Conservation (phyloP, 1,140 invertebrate species). For the Lepidurus arcticus region DNA sequence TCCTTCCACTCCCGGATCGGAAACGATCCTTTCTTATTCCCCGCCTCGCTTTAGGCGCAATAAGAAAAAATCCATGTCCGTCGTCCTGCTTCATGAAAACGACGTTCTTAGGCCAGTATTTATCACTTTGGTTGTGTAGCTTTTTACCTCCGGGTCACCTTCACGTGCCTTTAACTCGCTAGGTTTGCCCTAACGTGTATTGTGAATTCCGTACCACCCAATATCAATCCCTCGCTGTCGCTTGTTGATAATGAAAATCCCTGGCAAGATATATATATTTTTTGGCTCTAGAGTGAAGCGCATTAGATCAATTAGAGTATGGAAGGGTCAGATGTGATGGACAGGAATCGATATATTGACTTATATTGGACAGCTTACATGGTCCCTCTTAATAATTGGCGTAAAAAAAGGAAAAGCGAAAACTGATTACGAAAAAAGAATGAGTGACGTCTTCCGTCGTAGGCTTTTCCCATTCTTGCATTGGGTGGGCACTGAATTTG, state of each 20-base stretch:
- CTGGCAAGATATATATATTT: not conserved
- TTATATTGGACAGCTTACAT: conserved; percentile 11
- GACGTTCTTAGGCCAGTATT: too few species aligned
- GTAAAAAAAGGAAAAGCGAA: not conserved
- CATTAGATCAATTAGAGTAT: not conserved
- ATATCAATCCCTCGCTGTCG: too few species aligned
- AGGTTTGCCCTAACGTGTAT: too few species aligned
- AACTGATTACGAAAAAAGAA: conserved; percentile 2
- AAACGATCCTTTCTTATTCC: too few species aligned
- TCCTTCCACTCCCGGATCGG: too few species aligned
- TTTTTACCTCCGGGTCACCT: too few species aligned
- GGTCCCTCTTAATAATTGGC: conserved; percentile 2
- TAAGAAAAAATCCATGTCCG: too few species aligned
- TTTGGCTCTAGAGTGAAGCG: not conserved
- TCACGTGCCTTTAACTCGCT: too few species aligned
- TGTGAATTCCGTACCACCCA: too few species aligned
- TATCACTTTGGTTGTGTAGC: too few species aligned
- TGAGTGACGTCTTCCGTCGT: not conserved
- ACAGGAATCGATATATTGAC: not conserved
- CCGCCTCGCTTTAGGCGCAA: too few species aligned
- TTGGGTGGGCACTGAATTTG: not conserved
- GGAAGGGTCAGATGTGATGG: not conserved
- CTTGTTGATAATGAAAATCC: not conserved
- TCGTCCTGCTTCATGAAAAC: too few species aligned
- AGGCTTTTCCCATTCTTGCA: not conserved